Base-by-base conservation (phyloP, 2,888 invertebrate genomes). In the Hyposoter dolosus region DNA sequence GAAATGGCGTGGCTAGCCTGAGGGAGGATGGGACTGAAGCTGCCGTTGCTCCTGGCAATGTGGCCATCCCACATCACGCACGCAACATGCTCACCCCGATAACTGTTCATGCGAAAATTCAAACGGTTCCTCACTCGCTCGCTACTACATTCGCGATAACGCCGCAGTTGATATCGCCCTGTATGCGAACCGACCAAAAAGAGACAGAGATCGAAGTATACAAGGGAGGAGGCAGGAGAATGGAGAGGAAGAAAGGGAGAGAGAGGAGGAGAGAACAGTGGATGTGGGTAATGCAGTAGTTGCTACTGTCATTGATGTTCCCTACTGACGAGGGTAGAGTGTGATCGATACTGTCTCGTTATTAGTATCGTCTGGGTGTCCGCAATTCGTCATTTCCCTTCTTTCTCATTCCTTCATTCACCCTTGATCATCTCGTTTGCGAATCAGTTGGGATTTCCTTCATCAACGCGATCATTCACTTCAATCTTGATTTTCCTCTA, bases 21-120 rank as follows among this genome's bases (percentile, higher is more conserved):
- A 63, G 71, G 72, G 82, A 63, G 85, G 75, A 72, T 83, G 85
- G 65, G 75, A 63, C 71, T 72, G 79, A 74, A 47, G 84, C 47
- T 74, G 74, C 72, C 74, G 78, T 47, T 82, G 82, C 68, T 74
- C 35, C 74, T 65, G 60, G 83, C 82, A 81, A 88, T 84, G 85
- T 83, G 84, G 78, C 83, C 86, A 84, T 87, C 88, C 84, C 87
- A 88, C 85, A 88, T 88, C 85, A 80, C 86, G 85, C 86, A 87
- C 88, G 87, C 89, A 87, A 86, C 88, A 85, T 86, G 89, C 87
- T 90, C 89, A 88, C 84, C 87, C 88, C 89, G 90, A 92, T 91
- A 91, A 90, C 89, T 91, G 90, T 89, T 91, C 92, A 91, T 91
- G 92, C 90, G 92, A 92, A 91, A 92, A 92, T 92, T 92, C 91